These are phyloP conservation scores for Tinea pellionella DNA, from an alignment of 2,888 invertebrate species.

Conservation along the genomic window DNA sequence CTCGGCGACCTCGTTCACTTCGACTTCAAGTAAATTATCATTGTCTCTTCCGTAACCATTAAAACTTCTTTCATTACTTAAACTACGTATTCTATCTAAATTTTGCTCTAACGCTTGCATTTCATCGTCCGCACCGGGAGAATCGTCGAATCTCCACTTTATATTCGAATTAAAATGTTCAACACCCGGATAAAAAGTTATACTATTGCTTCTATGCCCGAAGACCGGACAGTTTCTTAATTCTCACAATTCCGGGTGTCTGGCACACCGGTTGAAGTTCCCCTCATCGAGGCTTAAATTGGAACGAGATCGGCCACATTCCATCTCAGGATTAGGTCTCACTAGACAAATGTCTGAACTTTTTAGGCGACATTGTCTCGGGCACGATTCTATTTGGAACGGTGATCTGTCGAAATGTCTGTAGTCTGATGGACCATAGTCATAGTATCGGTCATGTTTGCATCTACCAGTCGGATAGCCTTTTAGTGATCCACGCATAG, in stretches of 20 bases:
- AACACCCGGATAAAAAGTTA: constrained; percentile 58
- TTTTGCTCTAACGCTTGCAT: constrained; percentile 57
- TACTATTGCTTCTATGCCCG: constrained; percentile 66
- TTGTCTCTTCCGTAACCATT: constrained; percentile 46
- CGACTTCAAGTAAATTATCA: constrained; percentile 56
- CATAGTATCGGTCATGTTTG: constrained; percentile 57
- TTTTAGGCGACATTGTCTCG: constrained; percentile 57
- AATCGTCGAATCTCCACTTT: constrained; percentile 62
- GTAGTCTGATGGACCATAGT: constrained; percentile 53
- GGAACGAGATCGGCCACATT: constrained; percentile 58
- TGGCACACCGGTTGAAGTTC: constrained; percentile 59
- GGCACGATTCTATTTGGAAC: constrained; percentile 61
- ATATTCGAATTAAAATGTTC: constrained; percentile 63
- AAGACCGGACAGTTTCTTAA: constrained; percentile 63
- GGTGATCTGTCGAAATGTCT: constrained; percentile 56
- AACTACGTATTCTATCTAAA: constrained; percentile 59
- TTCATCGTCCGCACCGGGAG: constrained; percentile 43
- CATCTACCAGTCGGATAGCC: constrained; percentile 50
- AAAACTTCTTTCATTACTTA: constrained; percentile 56
- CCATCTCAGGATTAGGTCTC: constrained; percentile 47
- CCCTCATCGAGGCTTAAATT: constrained; percentile 62
- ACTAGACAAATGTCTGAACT: constrained; percentile 61
- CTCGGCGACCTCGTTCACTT: constrained; percentile 49
- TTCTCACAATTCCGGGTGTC: constrained; percentile 67
- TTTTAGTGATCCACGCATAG: constrained; percentile 56